Percentiles rank a stretch among this genome's conserved stretches.
These are phyloP conservation scores for Calidris pugnax DNA, from an alignment of 2,113 vertebrate species.

Conservation along the genomic window DNA sequence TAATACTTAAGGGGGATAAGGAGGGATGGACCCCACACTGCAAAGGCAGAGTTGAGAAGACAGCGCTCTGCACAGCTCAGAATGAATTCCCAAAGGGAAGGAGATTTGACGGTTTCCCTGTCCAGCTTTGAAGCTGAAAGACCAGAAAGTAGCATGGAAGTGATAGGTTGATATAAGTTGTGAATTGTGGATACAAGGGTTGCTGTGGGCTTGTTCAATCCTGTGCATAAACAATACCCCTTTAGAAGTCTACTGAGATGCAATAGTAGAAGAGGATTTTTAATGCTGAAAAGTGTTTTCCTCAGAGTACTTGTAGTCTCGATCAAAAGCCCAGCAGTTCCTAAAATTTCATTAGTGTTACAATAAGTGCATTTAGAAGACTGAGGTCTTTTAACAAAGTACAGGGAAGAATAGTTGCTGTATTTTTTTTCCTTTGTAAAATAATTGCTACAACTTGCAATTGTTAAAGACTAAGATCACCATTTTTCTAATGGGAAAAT, in stretches of 20 bases:
- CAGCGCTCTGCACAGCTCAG: not conserved
- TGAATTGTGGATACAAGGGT: not conserved
- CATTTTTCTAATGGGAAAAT: slow-evolving; percentile 36
- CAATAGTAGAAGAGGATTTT: not conserved
- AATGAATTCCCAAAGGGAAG: not conserved
- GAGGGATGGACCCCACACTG: not conserved
- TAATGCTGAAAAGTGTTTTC: not conserved
- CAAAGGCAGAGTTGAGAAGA: not conserved
- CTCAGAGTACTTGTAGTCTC: not conserved
- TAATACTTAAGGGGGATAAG: not conserved
- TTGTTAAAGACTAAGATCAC: slow-evolving; percentile 17
- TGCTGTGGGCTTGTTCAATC: not conserved
- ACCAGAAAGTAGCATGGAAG: not conserved
- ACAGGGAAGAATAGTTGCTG: not conserved
- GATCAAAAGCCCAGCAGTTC: not conserved
- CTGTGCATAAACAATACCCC: not conserved
- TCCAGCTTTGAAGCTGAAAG: not conserved
- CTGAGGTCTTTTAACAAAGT: not conserved
- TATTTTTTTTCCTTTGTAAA: not conserved
- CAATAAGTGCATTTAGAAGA: not conserved
- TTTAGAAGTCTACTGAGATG: not conserved
- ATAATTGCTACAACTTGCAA: not conserved
- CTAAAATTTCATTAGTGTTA: not conserved
- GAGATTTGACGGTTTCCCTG: not conserved
- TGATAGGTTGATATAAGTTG: not conserved